Evolutionary conservation across 1,140 invertebrate species (phyloP).

Genomic region (Brachionus plicatilis): DNA sequence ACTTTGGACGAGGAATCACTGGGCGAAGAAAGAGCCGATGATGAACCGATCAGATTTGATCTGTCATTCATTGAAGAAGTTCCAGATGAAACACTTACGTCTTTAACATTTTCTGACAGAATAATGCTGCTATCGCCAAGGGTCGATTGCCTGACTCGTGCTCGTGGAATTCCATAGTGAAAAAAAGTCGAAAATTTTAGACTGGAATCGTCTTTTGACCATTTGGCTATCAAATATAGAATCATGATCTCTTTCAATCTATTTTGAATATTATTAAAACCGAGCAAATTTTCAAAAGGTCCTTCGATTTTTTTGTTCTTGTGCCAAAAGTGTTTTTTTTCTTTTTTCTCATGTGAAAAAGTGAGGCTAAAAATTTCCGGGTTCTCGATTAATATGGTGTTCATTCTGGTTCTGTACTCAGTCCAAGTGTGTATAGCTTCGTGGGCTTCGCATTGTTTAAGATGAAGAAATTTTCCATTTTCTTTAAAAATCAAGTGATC

Average conservation of each 20-base stretch:
- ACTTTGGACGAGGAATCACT: not conserved
- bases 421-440: conserved; percentile 15
- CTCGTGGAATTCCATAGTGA: conserved; percentile 31
- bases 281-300: not conserved
- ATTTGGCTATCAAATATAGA: conserved; percentile 29
- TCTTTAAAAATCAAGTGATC: conserved; percentile 22
- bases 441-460: conserved; percentile 6
- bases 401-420: not conserved
- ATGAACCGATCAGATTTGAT: not conserved
- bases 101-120: not conserved
- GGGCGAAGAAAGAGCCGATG: not conserved
- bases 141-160: not conserved
- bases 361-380: not conserved
- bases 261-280: not conserved
- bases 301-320: conserved; percentile 12
- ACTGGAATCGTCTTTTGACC: conserved; percentile 26
- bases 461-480: conserved; percentile 8
- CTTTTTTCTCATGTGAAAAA: conserved; percentile 9
- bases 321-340: not conserved
- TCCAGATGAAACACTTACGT: not conserved
- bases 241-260: not conserved
- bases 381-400: not conserved
- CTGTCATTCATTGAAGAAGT: not conserved
- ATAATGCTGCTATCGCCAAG: not conserved
- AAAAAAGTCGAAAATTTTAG: conserved; percentile 29